Base-by-base conservation (phyloP, 35 echinoderm and acorn worm species). In the Holothuria glaberrima region DNA sequence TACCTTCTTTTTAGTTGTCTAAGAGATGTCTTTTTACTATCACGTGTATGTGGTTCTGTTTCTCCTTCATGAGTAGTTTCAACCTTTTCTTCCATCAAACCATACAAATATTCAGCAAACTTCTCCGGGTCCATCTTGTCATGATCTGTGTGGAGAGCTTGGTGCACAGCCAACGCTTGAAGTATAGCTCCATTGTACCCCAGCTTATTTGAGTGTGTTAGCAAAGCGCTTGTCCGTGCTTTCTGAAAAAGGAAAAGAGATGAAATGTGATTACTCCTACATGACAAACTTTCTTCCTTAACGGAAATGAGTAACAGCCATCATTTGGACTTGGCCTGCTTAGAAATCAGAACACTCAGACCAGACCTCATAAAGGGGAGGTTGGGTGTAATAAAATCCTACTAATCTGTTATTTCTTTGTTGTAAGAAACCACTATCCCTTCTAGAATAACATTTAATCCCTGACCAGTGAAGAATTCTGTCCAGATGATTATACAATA, bases 181-280 rank as follows among this genome's bases (percentile, higher is more conserved):
- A 99, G 63, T 31, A 99, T 83, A 9, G 93, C 93, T 18, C 97
- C 97, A 76, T 91, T 91, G 59, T 99, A 99, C n/a, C 97, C 97
- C 12, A 86, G 70, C 18, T 50, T 21, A 36, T 99, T 92, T 48
- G 88, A 88, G 61, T 99, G 97, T 41, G 97, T 99, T n/a, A 99
- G 54, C 0, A 74, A 88, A 41, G 97, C 76, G 88, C 66, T 95
- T n/a, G 87, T 35, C 46, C 66, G 71, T 13, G 97, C 97, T 36
- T 81, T 88, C 97, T 99, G 70, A 19, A 73, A 57, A 27, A 20
- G 33, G 57, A 52, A 75, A 86, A 26, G 57, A 36, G 36, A n/a
- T 41, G 36, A 41, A 41, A 2, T 41, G 2, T 41, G 2, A 4
- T 7, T 41, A 7, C 7, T 7, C 36, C 7, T 7, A n/a, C n/a